phyloP scores from a whole-genome alignment of 2,888 invertebrate genomes.

The Morpho achilles region DNA sequence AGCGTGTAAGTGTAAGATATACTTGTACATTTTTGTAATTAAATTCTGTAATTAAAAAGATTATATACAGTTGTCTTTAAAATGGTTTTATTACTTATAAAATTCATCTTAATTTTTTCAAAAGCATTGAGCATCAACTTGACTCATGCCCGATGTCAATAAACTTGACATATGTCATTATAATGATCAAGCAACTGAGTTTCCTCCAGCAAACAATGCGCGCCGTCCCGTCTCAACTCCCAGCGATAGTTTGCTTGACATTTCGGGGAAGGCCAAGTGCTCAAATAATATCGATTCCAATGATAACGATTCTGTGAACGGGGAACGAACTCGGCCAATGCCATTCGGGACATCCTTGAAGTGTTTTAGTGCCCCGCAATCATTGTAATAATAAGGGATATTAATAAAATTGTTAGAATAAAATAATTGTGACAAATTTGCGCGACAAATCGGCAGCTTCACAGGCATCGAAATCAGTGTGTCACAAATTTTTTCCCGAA shows the following conservation, averaged over 20 bases:
- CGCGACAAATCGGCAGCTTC: no score
- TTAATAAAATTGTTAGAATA: background rate
- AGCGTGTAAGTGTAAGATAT: no score
- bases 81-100: no score
- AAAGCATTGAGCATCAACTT: no score
- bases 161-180: constrained; percentile 2
- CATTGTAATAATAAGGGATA: background rate
- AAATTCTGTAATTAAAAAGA: no score
- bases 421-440: no score
- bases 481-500: no score
- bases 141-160: background rate
- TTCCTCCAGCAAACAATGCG: constrained; percentile 9
- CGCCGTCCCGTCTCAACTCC: constrained; percentile 8
- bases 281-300: constrained; percentile 22
- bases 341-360: constrained; percentile 8
- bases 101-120: no score
- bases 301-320: constrained; percentile 22
- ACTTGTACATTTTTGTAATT: no score
- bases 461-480: no score
- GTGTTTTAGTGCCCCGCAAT: constrained; percentile 2
- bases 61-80: no score
- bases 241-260: constrained; percentile 8
- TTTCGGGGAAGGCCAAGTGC: constrained; percentile 20
- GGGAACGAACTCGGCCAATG: constrained; percentile 20
- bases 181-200: constrained; percentile 3